A percentile compares a stretch with the other conserved stretches of the same genome.
These are phyloP conservation scores for Stylophora pistillata DNA, from an alignment of 64 coral and sea anemone species.

Conservation along the genomic window DNA sequence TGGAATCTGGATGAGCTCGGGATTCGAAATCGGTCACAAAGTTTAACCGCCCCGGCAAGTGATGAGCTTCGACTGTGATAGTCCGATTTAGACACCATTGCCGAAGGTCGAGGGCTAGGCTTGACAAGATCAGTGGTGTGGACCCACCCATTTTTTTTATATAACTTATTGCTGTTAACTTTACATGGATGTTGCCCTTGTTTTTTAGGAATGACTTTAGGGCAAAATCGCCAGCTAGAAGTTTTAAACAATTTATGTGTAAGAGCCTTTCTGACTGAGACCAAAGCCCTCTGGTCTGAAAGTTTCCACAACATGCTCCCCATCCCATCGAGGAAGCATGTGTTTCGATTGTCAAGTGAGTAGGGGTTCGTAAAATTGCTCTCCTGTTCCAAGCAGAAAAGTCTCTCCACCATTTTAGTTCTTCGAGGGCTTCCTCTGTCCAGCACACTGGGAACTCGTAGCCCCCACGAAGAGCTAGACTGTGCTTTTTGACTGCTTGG, in stretches of 20 bases:
- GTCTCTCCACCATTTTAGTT: constrained; percentile 61
- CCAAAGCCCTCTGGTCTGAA: constrained; percentile 54
- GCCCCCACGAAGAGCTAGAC: constrained; percentile 20
- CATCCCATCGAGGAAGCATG: constrained; percentile 54
- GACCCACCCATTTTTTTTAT: too few relatives aligned
- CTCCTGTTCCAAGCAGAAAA: constrained; percentile 54
- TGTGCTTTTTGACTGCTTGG: constrained; percentile 32
- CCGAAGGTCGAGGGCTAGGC: too few relatives aligned
- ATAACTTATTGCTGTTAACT: too few relatives aligned
- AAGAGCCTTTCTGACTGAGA: constrained; percentile 33
- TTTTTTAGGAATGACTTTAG: constrained; percentile 23
- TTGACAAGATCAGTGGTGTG: too few relatives aligned
- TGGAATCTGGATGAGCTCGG: too few relatives aligned
- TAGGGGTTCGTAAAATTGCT: constrained; percentile 32
- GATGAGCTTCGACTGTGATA: too few relatives aligned
- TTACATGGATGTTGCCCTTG: background rate
- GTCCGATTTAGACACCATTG: too few relatives aligned
- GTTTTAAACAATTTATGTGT: constrained; percentile 68
- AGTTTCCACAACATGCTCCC: constrained; percentile 51
- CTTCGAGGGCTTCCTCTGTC: constrained; percentile 8
- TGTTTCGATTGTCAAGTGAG: constrained; percentile 50
- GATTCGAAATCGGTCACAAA: too few relatives aligned
- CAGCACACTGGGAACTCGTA: constrained; percentile 24
- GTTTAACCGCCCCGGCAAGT: too few relatives aligned
- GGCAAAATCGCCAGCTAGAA: constrained; percentile 60